Conservation (phyloP, 1,140 invertebrate genomes). For the Ladona fulva region DNA sequence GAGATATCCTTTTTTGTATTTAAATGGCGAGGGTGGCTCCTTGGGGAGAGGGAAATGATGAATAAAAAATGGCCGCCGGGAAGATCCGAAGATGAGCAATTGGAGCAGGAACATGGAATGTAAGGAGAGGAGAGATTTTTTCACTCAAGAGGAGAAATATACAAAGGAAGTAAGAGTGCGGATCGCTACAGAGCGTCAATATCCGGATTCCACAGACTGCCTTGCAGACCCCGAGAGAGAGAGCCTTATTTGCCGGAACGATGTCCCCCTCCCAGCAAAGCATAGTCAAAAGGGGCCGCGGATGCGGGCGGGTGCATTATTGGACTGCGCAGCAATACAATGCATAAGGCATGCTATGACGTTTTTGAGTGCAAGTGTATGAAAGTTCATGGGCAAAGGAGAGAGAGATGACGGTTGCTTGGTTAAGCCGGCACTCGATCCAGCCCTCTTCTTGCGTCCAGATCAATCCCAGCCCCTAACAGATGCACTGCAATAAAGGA, state of each 20-base stretch:
- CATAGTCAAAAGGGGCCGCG: background rate
- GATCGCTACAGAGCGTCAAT: too few species aligned
- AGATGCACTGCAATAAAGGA: background rate
- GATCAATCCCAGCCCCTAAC: background rate
- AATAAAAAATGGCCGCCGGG: too few species aligned
- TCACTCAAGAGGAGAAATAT: too few species aligned
- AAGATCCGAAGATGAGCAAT: too few species aligned
- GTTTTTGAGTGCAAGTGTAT: background rate
- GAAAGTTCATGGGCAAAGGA: background rate
- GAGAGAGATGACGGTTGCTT: background rate
- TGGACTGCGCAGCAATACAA: background rate
- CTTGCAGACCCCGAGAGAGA: too few species aligned
- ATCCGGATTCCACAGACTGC: too few species aligned
- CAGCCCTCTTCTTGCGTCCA: background rate
- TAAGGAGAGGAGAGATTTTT: too few species aligned
- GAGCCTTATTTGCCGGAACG: background rate
- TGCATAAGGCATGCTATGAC: background rate
- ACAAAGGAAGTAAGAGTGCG: too few species aligned
- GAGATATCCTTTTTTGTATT: too few species aligned
- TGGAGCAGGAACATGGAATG: too few species aligned
- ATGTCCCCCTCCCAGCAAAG: background rate
- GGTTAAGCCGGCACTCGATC: background rate
- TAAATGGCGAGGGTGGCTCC: too few species aligned
- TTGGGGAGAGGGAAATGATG: too few species aligned
- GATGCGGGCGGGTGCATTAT: background rate